A percentile compares a stretch with the other conserved stretches of the same genome.
phyloP scores from a whole-genome alignment of 2,113 vertebrate species.

The Nematolebias whitei region DNA sequence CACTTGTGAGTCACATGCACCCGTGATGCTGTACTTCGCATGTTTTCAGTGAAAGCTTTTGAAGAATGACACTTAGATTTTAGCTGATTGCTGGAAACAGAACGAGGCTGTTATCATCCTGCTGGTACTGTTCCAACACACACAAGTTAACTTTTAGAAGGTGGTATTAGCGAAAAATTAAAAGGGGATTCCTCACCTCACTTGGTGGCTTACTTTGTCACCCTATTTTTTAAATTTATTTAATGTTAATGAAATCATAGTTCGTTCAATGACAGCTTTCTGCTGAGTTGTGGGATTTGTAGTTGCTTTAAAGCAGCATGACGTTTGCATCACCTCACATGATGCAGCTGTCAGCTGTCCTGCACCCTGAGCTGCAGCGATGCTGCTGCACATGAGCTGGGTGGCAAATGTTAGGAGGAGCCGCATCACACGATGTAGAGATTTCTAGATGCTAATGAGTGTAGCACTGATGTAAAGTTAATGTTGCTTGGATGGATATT shows the following conservation, averaged over 20 bases:
- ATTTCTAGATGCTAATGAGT: too few relatives aligned
- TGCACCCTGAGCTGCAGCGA: constrained; percentile 18
- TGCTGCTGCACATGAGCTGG: background rate
- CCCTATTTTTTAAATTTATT: constrained; percentile 9
- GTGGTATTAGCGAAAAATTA: too few relatives aligned
- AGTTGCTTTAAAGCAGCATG: constrained; percentile 13
- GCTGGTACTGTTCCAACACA: constrained; percentile 2
- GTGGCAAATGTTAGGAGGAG: background rate
- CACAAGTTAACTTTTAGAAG: background rate
- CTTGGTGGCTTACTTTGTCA: constrained; percentile 20
- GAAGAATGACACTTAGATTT: constrained; percentile 24
- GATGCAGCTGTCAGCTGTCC: constrained; percentile 39
- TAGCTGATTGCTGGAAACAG: background rate
- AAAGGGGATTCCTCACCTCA: background rate
- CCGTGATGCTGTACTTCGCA: constrained; percentile 64
- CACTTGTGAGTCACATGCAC: constrained; percentile 58
- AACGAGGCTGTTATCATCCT: background rate
- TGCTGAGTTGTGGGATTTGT: constrained; percentile 18
- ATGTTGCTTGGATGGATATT: too few relatives aligned
- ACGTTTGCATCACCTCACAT: constrained; percentile 25
- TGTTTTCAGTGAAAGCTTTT: constrained; percentile 65
- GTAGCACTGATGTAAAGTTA: too few relatives aligned
- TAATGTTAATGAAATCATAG: constrained; percentile 14
- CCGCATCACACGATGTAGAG: too few relatives aligned
- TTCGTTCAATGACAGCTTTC: constrained; percentile 20